Evolutionary conservation across 2,113 vertebrate genomes (phyloP), one percentile per base, ranked within the genome.

Genomic region (Gnathonemus longibarbis): DNA sequence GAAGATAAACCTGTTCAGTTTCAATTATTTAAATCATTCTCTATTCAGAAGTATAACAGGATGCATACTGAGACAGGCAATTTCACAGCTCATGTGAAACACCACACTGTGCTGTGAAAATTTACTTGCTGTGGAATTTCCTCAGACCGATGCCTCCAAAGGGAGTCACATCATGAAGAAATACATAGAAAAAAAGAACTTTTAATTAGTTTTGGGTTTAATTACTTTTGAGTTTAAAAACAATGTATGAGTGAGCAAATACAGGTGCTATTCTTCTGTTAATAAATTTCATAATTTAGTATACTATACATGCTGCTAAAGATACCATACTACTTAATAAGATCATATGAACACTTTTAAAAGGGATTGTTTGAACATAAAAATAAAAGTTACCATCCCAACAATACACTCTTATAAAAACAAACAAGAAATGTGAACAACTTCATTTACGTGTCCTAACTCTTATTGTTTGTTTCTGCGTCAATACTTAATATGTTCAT

Each of bases 351-450:
- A 92, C 89, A 89, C 90, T 88, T 85, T 74, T n/a, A 80, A 90
- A 88, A 21, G 52, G 84, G 70, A 88, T 89, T 91, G 84, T 88
- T 90, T 91, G 88, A 90, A 92, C 90, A 89, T 91, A 86, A 91
- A 62, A 91, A 87, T 90, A 87, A 74, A 91, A 92, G 88, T 93
- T 91, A 91, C 88, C 70, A 45, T 90, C 42, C 90, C 45, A 83
- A 89, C 89, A 92, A 91, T 86, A 90, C 91, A 91, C 83, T 88
- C 49, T 66, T 88, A 91, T 42, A 91, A 90, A 84, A 92, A 91
- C 89, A 66, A 90, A 91, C 77, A 90, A 94, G 90, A 90, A 85
- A 92, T 91, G 87, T 66, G 90, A 93, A 92, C 88, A 91, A 77
- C 90, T 90, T 77, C 24, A 87, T 89, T 88, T 87, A 45, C 50